Conservation (phyloP, 2,888 invertebrate species). For the Orthonychiurus folsomi region DNA sequence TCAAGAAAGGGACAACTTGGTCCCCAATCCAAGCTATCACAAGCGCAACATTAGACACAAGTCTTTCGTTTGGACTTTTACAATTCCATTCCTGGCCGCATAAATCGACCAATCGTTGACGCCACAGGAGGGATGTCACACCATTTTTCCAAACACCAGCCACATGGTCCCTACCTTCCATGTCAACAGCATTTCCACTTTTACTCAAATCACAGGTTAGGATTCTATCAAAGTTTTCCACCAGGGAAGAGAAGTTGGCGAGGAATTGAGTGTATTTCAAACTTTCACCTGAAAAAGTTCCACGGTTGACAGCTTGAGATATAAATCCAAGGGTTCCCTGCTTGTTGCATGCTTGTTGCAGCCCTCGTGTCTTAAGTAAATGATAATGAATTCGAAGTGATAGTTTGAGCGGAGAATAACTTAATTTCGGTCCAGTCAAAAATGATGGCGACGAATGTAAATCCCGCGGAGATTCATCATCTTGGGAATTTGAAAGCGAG, state of each 20-base stretch:
- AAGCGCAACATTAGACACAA: slow-evolving; percentile 32
- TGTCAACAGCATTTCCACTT: not conserved
- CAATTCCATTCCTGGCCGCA: slow-evolving; percentile 18
- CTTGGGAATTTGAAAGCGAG: not conserved
- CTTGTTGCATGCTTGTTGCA: not conserved
- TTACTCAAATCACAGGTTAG: not conserved
- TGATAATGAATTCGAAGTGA: slow-evolving; percentile 2
- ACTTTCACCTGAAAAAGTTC: slow-evolving; percentile 7
- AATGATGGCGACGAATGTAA: slow-evolving; percentile 31
- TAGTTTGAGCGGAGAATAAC: not conserved
- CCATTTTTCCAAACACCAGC: slow-evolving; percentile 29
- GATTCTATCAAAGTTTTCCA: slow-evolving; percentile 9
- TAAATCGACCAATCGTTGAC: slow-evolving; percentile 26
- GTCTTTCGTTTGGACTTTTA: slow-evolving; percentile 30
- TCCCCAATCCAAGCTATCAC: slow-evolving; percentile 34
- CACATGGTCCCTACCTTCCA: not conserved
- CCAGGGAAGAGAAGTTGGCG: not conserved
- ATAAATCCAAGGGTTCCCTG: slow-evolving; percentile 6
- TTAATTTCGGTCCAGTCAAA: slow-evolving; percentile 21
- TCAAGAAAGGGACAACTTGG: slow-evolving; percentile 13
- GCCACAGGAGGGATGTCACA: slow-evolving; percentile 27
- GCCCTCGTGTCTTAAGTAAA: slow-evolving; percentile 1
- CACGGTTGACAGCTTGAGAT: not conserved
- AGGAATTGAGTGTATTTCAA: slow-evolving; percentile 8
- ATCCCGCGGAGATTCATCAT: slow-evolving; percentile 18